Percentiles rank a stretch among this genome's conserved stretches.
phyloP scores from a whole-genome alignment of 2,113 vertebrate species.

The Spermophilus dauricus region DNA sequence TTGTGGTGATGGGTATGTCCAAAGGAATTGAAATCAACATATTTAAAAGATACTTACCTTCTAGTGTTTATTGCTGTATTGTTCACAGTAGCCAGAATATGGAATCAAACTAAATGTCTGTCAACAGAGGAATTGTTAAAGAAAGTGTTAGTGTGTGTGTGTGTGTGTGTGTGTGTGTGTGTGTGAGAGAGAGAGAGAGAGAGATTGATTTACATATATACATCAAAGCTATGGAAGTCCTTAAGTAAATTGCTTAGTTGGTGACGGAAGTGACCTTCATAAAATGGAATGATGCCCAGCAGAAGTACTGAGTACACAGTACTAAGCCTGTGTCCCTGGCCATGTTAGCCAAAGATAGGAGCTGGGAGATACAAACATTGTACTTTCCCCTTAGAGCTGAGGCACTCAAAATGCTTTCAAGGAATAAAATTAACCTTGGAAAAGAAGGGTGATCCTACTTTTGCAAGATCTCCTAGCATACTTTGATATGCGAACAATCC shows the following conservation, averaged over 20 bases:
- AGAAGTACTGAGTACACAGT: not conserved
- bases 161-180: too few relatives aligned
- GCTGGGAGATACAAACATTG: not conserved
- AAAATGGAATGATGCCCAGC: not conserved
- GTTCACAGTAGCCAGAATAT: not conserved
- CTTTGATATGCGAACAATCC: conserved; percentile 58
- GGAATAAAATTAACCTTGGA: conserved; percentile 46
- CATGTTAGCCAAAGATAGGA: not conserved
- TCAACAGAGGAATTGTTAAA: not conserved
- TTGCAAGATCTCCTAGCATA: not conserved
- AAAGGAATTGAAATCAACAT: not conserved
- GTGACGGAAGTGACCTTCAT: not conserved
- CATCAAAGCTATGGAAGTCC: not conserved
- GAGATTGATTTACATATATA: too few relatives aligned
- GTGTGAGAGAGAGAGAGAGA: too few relatives aligned
- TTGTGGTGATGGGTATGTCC: not conserved
- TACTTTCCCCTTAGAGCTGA: not conserved
- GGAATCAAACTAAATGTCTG: not conserved
- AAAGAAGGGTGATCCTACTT: conserved; percentile 45
- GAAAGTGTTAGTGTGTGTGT: too few relatives aligned
- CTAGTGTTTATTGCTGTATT: not conserved
- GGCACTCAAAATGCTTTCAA: conserved; percentile 26
- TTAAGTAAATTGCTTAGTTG: not conserved
- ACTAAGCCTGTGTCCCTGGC: not conserved
- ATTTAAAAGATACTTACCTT: not conserved